Base-by-base conservation (phyloP, 2,888 invertebrate species). In the Sarcophaga rosellei region DNA sequence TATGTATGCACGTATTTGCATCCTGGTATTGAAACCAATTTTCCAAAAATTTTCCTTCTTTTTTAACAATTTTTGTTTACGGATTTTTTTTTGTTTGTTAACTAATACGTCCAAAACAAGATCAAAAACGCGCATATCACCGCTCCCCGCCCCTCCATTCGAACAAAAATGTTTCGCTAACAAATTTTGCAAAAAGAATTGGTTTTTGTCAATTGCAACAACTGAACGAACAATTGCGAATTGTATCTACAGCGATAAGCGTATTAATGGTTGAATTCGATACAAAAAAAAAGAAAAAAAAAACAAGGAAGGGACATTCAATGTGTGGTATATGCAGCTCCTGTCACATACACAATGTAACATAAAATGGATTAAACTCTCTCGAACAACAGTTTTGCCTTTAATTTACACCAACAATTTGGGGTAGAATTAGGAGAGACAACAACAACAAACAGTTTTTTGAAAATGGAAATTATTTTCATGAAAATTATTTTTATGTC, bases 181-280 rank as follows among this genome's bases (percentile, higher is more conserved):
- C 69, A 85, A 62, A 70, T 61, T 47, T 75, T 53, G 0, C 35
- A 35, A 78, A 79, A 82, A 72, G 45, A 85, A 82, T 85, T 79
- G 81, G 74, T 82, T 82, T 85, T 85, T 82, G 82, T 80, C 86
- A 82, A 80, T 80, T 68, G 65, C 72, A 82, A 62, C 75, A 73
- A 82, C 72, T 76, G 73, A 68, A 86, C 82, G 73, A 68, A 86
- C 82, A 76, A 83, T 83, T 76, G 80, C 76, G 79, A 76, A 76
- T 86, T 82, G 80, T 73, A 47, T 70, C 72, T 65, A 79, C 76
- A 53, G 10, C 66, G 86, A 83, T 83, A 86, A 86, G 76, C 82
- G 72, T 78, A 84, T 84, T 84, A 84, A 84, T 72, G 35, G 75
- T 66, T 74, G 79, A 79, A 70, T 44, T 59, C 4, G 59, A 61